Evolutionary conservation across 2,113 vertebrate species (phyloP).

Genomic region (Corvus moneduloides): DNA sequence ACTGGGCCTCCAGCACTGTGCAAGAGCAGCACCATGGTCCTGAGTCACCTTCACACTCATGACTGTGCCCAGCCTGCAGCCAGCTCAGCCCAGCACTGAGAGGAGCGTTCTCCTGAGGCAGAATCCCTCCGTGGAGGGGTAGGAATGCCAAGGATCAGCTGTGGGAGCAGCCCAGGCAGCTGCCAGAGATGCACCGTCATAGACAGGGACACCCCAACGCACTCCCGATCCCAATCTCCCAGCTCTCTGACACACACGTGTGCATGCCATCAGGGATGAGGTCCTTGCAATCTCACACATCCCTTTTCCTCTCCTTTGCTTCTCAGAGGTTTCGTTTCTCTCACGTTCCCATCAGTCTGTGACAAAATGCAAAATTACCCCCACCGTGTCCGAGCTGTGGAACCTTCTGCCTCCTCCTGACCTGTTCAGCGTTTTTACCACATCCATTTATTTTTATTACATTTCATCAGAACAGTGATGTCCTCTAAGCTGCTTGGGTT

Average conservation of each 20-base stretch:
- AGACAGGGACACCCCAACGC: background rate
- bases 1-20: fast-evolving
- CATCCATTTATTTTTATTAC: background rate
- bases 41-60: background rate
- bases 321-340: background rate
- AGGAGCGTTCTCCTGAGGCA: background rate
- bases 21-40: fast-evolving
- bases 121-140: fast-evolving
- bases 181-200: background rate
- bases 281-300: background rate
- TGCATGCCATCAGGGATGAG: background rate
- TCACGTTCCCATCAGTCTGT: background rate
- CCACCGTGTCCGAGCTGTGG: background rate
- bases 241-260: fast-evolving
- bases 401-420: background rate
- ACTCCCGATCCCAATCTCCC: fast-evolving
- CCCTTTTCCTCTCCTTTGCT: background rate
- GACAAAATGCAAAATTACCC: background rate
- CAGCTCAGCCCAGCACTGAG: background rate
- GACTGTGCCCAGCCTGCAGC: fast-evolving
- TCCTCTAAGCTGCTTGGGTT: background rate
- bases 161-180: background rate
- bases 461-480: background rate
- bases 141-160: fast-evolving
- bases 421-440: background rate